Evolutionary conservation across 2,797 vertebrate genomes (phyloP).

Genomic region (Chelon labrosus): DNA sequence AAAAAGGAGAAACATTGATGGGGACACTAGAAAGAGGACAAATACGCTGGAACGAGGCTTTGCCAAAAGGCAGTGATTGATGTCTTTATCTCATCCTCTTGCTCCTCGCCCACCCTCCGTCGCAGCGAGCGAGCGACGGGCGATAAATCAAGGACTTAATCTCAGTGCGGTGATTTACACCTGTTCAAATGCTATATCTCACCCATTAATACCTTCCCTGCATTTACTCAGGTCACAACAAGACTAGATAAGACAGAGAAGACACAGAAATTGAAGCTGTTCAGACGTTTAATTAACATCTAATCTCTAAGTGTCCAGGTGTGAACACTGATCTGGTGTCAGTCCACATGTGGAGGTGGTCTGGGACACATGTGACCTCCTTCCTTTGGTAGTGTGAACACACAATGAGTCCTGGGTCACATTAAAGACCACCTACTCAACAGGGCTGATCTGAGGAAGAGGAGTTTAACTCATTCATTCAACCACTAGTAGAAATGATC

Average conservation of each 20-base stretch:
- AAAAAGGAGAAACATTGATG: conserved; percentile 23
- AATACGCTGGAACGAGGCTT: background rate
- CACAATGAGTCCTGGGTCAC: too few relatives aligned
- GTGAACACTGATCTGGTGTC: too few relatives aligned
- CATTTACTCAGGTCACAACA: conserved; percentile 10
- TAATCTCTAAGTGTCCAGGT: too few relatives aligned
- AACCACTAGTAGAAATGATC: too few relatives aligned
- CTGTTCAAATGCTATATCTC: conserved; percentile 32
- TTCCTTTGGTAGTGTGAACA: too few relatives aligned
- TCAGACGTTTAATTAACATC: too few relatives aligned
- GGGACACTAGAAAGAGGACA: conserved; percentile 25
- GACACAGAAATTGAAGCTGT: background rate
- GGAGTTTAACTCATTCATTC: too few relatives aligned
- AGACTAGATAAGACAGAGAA: conserved; percentile 1
- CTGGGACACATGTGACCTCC: too few relatives aligned
- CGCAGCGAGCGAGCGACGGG: background rate
- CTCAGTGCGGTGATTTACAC: conserved; percentile 45
- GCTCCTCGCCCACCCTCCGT: background rate
- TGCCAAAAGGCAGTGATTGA: conserved; percentile 21
- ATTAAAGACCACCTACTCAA: too few relatives aligned
- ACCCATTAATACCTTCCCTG: background rate
- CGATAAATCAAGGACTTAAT: conserved; percentile 51
- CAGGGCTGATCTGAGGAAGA: too few relatives aligned
- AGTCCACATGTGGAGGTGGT: too few relatives aligned
- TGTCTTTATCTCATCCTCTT: conserved; percentile 39